Percentiles rank a stretch among this genome's conserved stretches.
phyloP scores from a whole-genome alignment of 2,797 vertebrate species.

The Pseudotriccus pelzelni region DNA sequence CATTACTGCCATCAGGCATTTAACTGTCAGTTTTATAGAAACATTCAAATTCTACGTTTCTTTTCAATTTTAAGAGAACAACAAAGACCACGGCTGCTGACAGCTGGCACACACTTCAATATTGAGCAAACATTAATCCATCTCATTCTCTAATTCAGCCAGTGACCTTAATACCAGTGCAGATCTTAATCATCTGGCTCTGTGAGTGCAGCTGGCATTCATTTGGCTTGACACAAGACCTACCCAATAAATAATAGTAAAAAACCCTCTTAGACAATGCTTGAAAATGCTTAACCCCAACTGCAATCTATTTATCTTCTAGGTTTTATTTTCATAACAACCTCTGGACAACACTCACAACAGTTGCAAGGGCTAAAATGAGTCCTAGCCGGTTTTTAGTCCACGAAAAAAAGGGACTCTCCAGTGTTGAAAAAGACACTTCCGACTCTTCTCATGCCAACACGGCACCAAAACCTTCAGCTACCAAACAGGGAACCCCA shows the following conservation, averaged over 20 bases:
- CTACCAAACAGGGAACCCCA: rapidly evolving
- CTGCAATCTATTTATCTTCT: background rate
- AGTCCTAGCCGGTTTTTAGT: background rate
- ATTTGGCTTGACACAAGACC: background rate
- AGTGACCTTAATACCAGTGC: constrained; percentile 73
- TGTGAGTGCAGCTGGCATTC: constrained; percentile 12
- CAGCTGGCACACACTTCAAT: constrained; percentile 53
- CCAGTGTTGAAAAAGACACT: rapidly evolving
- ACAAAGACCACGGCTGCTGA: background rate
- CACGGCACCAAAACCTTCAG: background rate
- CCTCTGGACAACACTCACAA: background rate
- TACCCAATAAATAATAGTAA: background rate
- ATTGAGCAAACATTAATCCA: constrained; percentile 62
- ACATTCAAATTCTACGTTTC: background rate
- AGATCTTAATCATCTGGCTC: constrained; percentile 59
- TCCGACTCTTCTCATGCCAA: background rate
- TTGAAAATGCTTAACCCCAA: background rate
- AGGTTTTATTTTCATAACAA: background rate
- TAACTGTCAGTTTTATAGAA: background rate
- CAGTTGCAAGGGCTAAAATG: background rate
- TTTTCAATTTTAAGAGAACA: background rate
- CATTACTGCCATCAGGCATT: background rate
- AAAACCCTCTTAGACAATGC: background rate
- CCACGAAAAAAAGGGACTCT: background rate
- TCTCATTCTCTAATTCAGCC: constrained; percentile 49